These are phyloP conservation scores for Peromyscus nudipes DNA, from an alignment of 2,797 vertebrate genomes.

Conservation along the genomic window DNA sequence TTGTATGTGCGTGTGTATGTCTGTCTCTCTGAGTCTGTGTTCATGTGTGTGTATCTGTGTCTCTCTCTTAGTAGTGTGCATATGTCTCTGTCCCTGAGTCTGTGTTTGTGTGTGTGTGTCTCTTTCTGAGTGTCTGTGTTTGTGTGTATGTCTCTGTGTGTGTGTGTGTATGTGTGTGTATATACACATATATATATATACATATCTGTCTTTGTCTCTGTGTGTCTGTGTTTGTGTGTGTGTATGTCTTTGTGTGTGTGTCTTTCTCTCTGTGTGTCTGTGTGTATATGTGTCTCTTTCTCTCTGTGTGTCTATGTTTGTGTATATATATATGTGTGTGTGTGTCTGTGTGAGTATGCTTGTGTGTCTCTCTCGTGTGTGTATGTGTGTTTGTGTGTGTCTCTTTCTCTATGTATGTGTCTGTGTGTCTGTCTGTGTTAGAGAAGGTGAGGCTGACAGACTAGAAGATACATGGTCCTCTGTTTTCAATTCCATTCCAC, in stretches of 20 bases:
- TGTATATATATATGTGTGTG: not conserved
- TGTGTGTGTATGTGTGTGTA: not conserved
- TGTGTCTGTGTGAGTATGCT: not conserved
- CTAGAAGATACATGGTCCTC: not conserved
- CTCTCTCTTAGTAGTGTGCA: not conserved
- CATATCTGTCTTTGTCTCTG: not conserved
- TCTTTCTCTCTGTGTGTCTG: not conserved
- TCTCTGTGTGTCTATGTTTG: not conserved
- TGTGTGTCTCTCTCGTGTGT: accelerated
- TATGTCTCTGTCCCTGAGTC: not conserved
- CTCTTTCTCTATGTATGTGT: no score
- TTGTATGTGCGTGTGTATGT: not conserved
- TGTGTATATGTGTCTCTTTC: no score
- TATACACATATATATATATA: not conserved
- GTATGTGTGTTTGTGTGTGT: not conserved
- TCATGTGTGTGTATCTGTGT: accelerated
- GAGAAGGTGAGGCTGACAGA: not conserved
- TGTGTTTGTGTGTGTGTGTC: not conserved
- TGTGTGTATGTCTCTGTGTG: not conserved
- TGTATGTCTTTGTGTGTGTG: not conserved
- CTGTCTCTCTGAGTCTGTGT: not conserved
- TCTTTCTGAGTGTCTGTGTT: not conserved
- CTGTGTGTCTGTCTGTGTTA: not conserved
- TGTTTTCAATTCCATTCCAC: not conserved
- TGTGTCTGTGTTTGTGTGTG: not conserved